Percentiles rank a stretch among this genome's conserved stretches.
Evolutionary conservation across 2,113 vertebrate genomes (phyloP).

Genomic region (Ranitomeya variabilis): DNA sequence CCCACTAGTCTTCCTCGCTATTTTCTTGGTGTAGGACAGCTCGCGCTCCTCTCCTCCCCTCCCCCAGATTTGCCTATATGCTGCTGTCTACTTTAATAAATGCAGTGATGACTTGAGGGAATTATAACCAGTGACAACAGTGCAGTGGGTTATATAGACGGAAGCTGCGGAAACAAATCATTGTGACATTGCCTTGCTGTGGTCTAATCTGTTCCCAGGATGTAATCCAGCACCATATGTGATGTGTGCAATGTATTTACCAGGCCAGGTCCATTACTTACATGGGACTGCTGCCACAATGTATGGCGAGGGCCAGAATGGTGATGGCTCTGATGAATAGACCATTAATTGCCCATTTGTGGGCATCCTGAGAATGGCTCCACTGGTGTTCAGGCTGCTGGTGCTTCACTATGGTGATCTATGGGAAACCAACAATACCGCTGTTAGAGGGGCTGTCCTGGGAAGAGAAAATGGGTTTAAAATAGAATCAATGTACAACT

Average conservation of each 20-base stretch:
- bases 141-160: neutral
- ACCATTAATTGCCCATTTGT: conserved; percentile 31
- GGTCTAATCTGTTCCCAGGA: conserved; percentile 59
- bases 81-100: neutral
- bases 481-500: too few species aligned
- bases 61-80: neutral
- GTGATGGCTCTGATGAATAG: conserved; percentile 20
- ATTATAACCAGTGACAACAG: neutral
- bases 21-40: neutral
- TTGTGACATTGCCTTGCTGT: neutral
- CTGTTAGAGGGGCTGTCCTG: too few species aligned
- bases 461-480: too few species aligned
- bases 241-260: conserved; percentile 36
- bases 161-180: neutral
- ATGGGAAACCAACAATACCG: neutral
- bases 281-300: conserved; percentile 17
- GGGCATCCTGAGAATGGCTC: neutral
- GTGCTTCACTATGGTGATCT: neutral
- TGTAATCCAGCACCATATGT: conserved; percentile 31
- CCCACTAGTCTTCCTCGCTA: neutral
- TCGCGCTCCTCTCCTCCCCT: neutral
- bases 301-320: conserved; percentile 22
- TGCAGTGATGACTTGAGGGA: neutral
- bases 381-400: neutral
- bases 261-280: conserved; percentile 15